phyloP scores from a whole-genome alignment of 2,797 vertebrate species.

The Champsocephalus esox region DNA sequence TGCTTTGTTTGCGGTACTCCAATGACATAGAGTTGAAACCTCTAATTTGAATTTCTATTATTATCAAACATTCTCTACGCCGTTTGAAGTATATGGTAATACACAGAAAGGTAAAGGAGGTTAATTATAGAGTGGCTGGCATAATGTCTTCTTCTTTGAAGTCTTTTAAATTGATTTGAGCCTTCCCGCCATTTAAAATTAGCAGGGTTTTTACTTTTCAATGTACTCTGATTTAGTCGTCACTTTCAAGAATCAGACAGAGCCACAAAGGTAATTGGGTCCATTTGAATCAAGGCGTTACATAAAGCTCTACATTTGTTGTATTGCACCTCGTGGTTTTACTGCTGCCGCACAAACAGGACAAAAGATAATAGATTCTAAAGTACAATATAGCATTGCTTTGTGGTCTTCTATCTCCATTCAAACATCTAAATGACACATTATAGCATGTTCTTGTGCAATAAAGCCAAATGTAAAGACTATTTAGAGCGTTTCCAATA shows the following conservation, averaged over 20 bases:
- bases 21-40: slow-evolving; percentile 32
- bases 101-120: slow-evolving; percentile 54
- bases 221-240: slow-evolving; percentile 35
- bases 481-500: background rate
- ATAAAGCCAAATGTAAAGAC: slow-evolving; percentile 7
- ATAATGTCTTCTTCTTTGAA: slow-evolving; percentile 54
- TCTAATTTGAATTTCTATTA: slow-evolving; percentile 37
- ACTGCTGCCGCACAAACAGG: background rate
- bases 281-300: slow-evolving; percentile 32
- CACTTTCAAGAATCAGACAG: slow-evolving; percentile 18
- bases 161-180: slow-evolving; percentile 53
- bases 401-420: background rate
- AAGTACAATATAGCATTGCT: background rate
- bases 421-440: background rate
- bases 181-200: slow-evolving; percentile 32
- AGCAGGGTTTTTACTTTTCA: slow-evolving; percentile 38
- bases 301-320: background rate
- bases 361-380: slow-evolving; percentile 3
- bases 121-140: slow-evolving; percentile 48
- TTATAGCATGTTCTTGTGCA: background rate
- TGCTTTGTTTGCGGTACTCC: background rate
- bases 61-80: slow-evolving; percentile 39
- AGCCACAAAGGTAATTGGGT: slow-evolving; percentile 39
- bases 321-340: background rate
- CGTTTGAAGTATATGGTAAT: slow-evolving; percentile 47